These are phyloP conservation scores for Onychostruthus taczanowskii DNA, from an alignment of 2,113 vertebrate genomes.

Conservation along the genomic window DNA sequence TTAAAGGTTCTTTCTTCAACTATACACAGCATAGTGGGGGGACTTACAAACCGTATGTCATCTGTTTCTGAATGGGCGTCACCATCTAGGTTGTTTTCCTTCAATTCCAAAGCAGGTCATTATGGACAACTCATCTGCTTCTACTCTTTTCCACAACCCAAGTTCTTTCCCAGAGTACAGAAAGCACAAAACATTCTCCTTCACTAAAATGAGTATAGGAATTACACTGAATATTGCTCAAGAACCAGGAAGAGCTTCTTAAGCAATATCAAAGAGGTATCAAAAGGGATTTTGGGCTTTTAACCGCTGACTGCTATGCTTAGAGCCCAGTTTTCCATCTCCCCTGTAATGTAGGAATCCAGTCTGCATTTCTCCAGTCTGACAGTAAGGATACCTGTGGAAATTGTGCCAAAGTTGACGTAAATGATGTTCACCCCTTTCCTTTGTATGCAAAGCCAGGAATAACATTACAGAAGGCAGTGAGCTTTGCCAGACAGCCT, in stretches of 20 bases:
- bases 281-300: not conserved
- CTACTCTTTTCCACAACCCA: not conserved
- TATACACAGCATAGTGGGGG: not conserved
- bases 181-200: not conserved
- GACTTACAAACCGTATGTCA: not conserved
- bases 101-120: not conserved
- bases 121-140: not conserved
- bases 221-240: not conserved
- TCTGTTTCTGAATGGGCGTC: not conserved
- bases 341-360: not conserved
- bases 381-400: not conserved
- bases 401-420: not conserved
- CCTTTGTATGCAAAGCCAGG: not conserved
- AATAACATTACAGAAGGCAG: not conserved
- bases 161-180: not conserved
- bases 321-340: not conserved
- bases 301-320: not conserved
- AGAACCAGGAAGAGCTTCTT: not conserved
- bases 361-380: not conserved
- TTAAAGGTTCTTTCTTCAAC: not conserved
- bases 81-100: not conserved
- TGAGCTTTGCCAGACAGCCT: not conserved
- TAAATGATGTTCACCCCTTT: not conserved
- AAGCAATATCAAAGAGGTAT: not conserved
- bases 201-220: not conserved